Evolutionary conservation across 2,113 vertebrate species (phyloP), one percentile per base, ranked within the genome.

Genomic region (Tenrec ecaudatus): DNA sequence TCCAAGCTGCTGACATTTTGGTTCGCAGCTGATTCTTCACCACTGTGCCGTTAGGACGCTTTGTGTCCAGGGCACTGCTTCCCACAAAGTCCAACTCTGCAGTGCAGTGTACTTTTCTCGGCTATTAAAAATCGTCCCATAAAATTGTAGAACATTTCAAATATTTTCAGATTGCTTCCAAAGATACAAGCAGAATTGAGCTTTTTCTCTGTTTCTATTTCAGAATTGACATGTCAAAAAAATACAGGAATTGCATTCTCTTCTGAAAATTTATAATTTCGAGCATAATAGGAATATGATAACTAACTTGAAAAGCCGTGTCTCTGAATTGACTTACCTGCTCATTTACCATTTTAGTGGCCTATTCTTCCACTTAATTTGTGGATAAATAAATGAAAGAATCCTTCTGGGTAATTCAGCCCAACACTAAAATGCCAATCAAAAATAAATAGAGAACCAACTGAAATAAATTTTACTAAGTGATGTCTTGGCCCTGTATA

Each of bases 401-500:
- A 87, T 31, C 71, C 60, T 36, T 84, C 40, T 40, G 27, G 8
- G 40, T 82, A 82, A 88, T 84, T 88, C 8, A 82, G 57, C 69
- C 12, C 58, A 82, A 91, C 79, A 89, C 29, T 84, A 83, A 81
- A 62, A 80, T 57, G 90, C 11, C 75, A 6, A 60, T 93, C 66
- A 93, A 91, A 95, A 60, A 73, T 73, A 95, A 60, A 73, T 73
- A 17, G 79, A 73, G 27, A 36, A 57, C 2, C 2, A 77, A 27
- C 12, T 47, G 31, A 43, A 86, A 33, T 66, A 11, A 62, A 14
- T 84, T 83, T 91, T 66, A 57, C 38, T 81, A 25, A 79, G n/a
- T 73, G 12, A 90, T 92, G 62, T 36, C 31, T 82, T 81, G 38
- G n/a, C 25, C 36, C 33, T 27, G 29, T 23, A 6, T 27, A 25